Conservation (phyloP, 2,888 invertebrate species). For the Polylopha cassiicola region DNA sequence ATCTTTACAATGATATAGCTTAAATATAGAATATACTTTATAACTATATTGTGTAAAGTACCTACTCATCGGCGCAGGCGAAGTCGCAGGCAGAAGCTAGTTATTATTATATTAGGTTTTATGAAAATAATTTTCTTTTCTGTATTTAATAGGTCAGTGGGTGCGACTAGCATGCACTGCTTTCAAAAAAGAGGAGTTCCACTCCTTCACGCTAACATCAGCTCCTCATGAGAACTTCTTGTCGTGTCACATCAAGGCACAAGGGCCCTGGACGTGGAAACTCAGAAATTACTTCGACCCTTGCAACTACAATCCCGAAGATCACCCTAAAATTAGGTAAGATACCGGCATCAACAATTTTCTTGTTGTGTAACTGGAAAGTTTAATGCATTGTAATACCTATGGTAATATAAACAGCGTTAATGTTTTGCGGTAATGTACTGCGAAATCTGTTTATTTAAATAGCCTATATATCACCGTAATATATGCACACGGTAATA, state of each 20-base stretch:
- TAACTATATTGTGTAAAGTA: no score
- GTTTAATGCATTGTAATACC: no score
- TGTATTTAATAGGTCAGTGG: constrained; percentile 97
- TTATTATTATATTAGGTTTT: background rate
- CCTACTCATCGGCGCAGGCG: no score
- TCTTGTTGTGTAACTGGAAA: no score
- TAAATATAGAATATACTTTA: no score
- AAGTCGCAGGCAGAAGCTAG: background rate
- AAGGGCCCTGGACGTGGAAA: constrained; percentile 98
- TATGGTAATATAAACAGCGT: no score
- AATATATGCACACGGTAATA: no score
- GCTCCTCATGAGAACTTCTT: constrained; percentile 97
- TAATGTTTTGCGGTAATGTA: no score
- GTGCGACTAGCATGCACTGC: constrained; percentile 94
- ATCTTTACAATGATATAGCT: no score
- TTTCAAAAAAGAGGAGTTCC: constrained; percentile 92
- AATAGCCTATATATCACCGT: no score
- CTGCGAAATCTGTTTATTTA: no score
- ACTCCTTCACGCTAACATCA: constrained; percentile 96
- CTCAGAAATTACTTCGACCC: constrained; percentile 95
- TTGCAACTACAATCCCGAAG: constrained; percentile 91
- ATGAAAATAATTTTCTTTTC: background rate
- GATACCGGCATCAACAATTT: no score
- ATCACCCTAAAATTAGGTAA: constrained; percentile 86
- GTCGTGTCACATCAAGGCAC: constrained; percentile 94